Conservation (phyloP, 2,113 vertebrate genomes). For the Xiphophorus hellerii region DNA sequence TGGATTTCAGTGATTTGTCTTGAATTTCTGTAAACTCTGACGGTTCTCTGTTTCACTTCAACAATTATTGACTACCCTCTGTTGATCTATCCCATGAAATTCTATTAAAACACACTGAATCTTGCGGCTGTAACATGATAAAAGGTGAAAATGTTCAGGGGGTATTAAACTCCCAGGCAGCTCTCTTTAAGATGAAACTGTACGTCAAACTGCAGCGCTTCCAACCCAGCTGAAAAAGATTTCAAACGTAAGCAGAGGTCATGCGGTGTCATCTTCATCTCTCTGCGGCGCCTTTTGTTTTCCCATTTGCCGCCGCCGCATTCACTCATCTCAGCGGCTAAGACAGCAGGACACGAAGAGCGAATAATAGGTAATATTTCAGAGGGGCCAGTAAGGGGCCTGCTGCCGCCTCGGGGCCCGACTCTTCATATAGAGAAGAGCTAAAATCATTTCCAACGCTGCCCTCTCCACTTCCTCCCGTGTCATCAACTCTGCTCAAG, state of each 20-base stretch:
- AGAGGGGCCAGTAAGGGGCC: constrained; percentile 36
- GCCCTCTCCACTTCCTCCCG: constrained; percentile 37
- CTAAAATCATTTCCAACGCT: constrained; percentile 48
- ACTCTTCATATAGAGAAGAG: constrained; percentile 46
- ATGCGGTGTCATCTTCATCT: constrained; percentile 46
- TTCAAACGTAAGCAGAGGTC: constrained; percentile 31
- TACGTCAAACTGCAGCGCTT: constrained; percentile 13
- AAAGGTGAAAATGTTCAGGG: neutral
- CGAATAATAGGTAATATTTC: constrained; percentile 68
- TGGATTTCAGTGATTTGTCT: too few species aligned
- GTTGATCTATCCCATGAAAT: neutral
- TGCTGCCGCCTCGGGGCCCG: constrained; percentile 43
- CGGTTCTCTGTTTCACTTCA: neutral
- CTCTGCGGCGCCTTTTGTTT: constrained; percentile 31
- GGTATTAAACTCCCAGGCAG: constrained; percentile 42
- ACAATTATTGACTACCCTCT: neutral
- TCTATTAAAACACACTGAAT: neutral
- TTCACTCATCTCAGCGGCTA: constrained; percentile 51
- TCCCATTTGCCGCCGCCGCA: constrained; percentile 50
- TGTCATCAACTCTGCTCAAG: constrained; percentile 48
- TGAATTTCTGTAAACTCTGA: too few species aligned
- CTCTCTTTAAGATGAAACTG: constrained; percentile 35
- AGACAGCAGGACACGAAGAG: constrained; percentile 41
- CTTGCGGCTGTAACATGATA: neutral
- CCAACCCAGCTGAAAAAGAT: constrained; percentile 14